Evolutionary conservation across 2,113 vertebrate species (phyloP).

Genomic region (Ciconia stormi): DNA sequence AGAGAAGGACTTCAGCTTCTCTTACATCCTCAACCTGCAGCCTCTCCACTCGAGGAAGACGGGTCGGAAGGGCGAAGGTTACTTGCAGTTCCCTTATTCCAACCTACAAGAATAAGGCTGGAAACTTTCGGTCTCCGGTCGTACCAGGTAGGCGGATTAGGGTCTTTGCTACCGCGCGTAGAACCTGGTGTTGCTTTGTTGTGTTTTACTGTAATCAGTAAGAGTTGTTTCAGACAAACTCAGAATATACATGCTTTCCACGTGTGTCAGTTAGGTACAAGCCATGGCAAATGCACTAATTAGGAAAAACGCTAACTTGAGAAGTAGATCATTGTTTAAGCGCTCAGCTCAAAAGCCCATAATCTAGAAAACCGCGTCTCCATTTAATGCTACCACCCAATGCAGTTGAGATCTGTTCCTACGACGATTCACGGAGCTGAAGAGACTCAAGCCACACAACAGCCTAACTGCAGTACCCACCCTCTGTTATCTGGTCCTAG

Average conservation of each 20-base stretch:
- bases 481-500: fast-evolving
- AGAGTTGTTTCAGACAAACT: neutral
- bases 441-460: neutral
- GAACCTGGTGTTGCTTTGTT: neutral
- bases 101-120: neutral
- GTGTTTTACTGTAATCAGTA: neutral
- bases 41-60: neutral
- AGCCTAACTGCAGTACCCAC: neutral
- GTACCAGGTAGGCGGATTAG: fast-evolving
- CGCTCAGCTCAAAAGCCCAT: neutral
- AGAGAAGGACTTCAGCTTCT: constrained; percentile 9
- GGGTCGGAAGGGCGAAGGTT: neutral
- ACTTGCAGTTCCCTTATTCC: neutral
- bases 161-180: neutral
- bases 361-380: neutral
- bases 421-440: neutral
- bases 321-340: neutral
- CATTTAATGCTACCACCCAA: neutral
- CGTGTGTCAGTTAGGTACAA: fast-evolving
- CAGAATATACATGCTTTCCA: fast-evolving
- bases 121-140: neutral
- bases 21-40: neutral
- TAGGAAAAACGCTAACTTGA: neutral
- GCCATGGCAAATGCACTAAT: fast-evolving
- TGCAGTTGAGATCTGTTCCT: neutral